Base-by-base conservation (phyloP, 2,888 invertebrate species). In the Chrysina gloriosa region DNA sequence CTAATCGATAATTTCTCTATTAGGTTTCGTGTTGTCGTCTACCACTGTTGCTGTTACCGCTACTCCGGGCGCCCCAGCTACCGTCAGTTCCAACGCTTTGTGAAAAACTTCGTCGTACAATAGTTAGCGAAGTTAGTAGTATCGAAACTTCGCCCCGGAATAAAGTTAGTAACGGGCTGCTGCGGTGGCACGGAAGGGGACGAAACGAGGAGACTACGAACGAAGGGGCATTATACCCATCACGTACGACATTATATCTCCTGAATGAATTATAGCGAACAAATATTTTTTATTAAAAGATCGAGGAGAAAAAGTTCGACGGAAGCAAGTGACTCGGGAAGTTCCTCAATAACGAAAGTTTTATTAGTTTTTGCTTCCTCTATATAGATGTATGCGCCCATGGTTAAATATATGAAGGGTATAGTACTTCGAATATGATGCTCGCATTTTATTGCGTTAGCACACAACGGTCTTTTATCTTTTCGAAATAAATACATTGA, bases 161-260 rank as follows among this genome's bases (percentile, higher is more conserved):
- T 58, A 58, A 58, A 58, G 58, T 58, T 58, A 58, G 58, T 25
- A 23, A 39, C 7, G 39, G 39, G 36, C 16, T 50, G 39, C 23
- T 36, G 39, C 58, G 58, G 39, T 39, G 27, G 50, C 14, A 7
- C 58, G 58, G 39, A 39, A 39, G 21, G 25, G 14, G 21, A 25
- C 21, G 25, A 16, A 34, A 19, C 21, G 31, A 21, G 16, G 54
- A 31, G 3, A 19, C 19, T 1, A 9, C 9, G 5, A 19, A 34
- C 58, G 50, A 27, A 29, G 27, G 50, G 11, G 16, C 39, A 39
- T 25, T 39, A 58, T 39, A 58, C 48, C 50, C 39, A 52, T 64
- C 64, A 64, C 66, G 54, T 66, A 45, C 58, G 45, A 56, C 48
- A 48, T 66, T 66, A 66, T 66, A 66, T 66, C 58, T 42, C 56